Percentiles rank a stretch among this genome's conserved stretches.
Conservation (phyloP, 2,888 invertebrate species). For the Leucoma salicis region DNA sequence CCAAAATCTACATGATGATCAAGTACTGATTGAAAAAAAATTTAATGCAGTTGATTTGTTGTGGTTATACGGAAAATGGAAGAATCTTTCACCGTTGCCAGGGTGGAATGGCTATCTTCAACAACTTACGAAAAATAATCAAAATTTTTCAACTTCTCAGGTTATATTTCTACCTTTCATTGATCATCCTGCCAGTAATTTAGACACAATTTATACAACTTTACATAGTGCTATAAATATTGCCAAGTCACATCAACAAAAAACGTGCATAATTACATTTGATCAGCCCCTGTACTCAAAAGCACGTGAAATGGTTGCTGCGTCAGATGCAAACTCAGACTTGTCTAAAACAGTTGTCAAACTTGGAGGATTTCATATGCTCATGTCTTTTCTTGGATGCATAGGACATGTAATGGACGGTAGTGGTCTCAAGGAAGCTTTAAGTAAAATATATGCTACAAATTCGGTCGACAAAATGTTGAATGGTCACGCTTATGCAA, state of each 20-base stretch:
- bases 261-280: constrained; percentile 34
- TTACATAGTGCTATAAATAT: constrained; percentile 26
- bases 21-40: constrained; percentile 1
- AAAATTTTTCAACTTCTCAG: constrained; percentile 30
- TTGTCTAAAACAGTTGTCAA: constrained; percentile 15
- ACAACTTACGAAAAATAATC: constrained; percentile 32
- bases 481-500: constrained; percentile 31
- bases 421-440: constrained; percentile 33
- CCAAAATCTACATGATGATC: constrained; percentile 1
- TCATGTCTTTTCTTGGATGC: constrained; percentile 32
- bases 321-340: constrained; percentile 14
- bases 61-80: background rate
- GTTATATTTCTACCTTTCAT: constrained; percentile 45
- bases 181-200: constrained; percentile 36
- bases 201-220: constrained; percentile 32
- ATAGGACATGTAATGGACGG: constrained; percentile 35
- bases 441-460: constrained; percentile 25
- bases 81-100: constrained; percentile 22
- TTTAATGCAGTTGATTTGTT: constrained; percentile 1
- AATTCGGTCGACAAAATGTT: constrained; percentile 32
- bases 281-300: constrained; percentile 40
- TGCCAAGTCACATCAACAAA: constrained; percentile 15
- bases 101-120: constrained; percentile 35
- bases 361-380: constrained; percentile 35
- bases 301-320: constrained; percentile 34